phyloP scores from a whole-genome alignment of 2,797 vertebrate genomes.

The Hemibagrus guttatus region DNA sequence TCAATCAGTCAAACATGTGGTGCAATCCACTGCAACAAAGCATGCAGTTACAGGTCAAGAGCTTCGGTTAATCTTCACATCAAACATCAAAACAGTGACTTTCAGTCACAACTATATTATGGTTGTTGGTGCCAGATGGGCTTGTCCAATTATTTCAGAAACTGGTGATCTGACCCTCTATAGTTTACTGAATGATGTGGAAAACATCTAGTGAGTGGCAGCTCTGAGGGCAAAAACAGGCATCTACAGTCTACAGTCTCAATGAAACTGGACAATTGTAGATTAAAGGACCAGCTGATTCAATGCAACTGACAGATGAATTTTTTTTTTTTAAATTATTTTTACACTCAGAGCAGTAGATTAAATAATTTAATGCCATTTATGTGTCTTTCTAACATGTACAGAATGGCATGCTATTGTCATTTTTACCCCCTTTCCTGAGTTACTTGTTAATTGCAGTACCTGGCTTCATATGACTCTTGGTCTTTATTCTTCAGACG shows the following conservation, averaged over 20 bases:
- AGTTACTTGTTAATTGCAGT: neutral
- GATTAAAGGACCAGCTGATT: neutral
- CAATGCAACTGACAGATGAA: neutral
- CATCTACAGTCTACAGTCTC: neutral
- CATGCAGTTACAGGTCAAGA: neutral
- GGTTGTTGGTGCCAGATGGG: neutral
- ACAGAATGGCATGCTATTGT: neutral
- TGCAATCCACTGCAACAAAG: neutral
- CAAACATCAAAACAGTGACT: neutral
- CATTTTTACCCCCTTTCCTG: neutral
- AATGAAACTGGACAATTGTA: neutral
- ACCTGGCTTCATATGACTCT: neutral
- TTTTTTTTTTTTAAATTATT: neutral
- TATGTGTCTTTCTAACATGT: neutral
- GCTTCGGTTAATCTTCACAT: neutral
- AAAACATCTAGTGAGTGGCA: neutral
- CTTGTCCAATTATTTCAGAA: neutral
- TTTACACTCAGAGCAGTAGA: neutral
- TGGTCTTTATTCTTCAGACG: neutral
- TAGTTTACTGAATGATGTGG: neutral
- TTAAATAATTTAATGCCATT: neutral
- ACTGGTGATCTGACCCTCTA: neutral
- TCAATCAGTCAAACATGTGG: neutral
- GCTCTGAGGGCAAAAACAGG: neutral
- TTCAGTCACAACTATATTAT: neutral